These are phyloP conservation scores for Wiebesia pumilae DNA, from an alignment of 1,140 invertebrate genomes.

Conservation along the genomic window DNA sequence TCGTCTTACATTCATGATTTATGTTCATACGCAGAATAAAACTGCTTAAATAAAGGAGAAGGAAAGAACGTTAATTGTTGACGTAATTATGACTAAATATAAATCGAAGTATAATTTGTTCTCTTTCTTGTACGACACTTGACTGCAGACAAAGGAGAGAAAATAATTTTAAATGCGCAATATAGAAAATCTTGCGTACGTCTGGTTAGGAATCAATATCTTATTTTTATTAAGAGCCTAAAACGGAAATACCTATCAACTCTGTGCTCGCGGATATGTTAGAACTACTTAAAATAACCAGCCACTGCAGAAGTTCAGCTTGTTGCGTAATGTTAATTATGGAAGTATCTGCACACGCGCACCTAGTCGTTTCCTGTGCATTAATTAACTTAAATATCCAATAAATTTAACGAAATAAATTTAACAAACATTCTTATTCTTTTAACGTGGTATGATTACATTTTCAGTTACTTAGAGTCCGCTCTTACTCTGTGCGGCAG, in stretches of 20 bases:
- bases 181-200: not conserved
- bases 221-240: not conserved
- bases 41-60: not conserved
- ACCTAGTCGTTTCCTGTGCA: slow-evolving; percentile 15
- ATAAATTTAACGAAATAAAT: slow-evolving; percentile 10
- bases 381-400: not conserved
- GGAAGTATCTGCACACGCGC: slow-evolving; percentile 7
- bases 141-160: not conserved
- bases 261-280: not conserved
- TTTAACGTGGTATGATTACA: not conserved
- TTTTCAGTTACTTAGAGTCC: not conserved
- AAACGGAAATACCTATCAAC: not conserved
- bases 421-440: not conserved
- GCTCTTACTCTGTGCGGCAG: not conserved
- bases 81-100: not conserved
- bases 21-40: too few species aligned
- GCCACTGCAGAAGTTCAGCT: not conserved
- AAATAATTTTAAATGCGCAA: not conserved
- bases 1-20: too few species aligned
- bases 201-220: not conserved
- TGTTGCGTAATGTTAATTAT: slow-evolving; percentile 32
- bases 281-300: slow-evolving; percentile 10
- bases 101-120: not conserved
- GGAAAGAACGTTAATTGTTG: not conserved
- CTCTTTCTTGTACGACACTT: not conserved